Percentiles rank a stretch among this genome's conserved stretches.
Evolutionary conservation across 1,140 invertebrate species (phyloP).

Genomic region (Drosophila mayri): DNA sequence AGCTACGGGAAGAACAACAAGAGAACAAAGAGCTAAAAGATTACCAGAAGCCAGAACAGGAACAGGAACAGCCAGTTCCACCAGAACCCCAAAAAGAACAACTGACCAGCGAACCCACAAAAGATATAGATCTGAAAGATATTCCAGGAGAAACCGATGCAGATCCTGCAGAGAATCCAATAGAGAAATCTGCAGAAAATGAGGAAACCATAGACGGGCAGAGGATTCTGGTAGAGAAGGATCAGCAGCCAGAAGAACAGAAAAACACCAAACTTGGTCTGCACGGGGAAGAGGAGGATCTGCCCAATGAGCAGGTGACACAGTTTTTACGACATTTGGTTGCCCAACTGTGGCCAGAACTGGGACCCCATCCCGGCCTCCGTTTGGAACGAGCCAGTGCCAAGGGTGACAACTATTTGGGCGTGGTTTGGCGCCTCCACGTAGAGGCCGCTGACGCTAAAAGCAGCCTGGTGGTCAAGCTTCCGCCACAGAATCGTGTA

Average conservation of each 20-base stretch:
- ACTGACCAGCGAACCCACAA: too few species aligned
- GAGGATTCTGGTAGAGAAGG: background rate
- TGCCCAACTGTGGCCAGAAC: conserved; percentile 36
- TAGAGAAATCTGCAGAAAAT: background rate
- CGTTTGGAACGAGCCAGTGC: conserved; percentile 58
- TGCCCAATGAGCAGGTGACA: conserved; percentile 33
- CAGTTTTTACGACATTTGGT: conserved; percentile 9
- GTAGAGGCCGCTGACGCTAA: background rate
- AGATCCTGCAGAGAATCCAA: background rate
- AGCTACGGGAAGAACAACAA: background rate
- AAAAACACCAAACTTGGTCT: background rate
- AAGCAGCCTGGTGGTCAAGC: conserved; percentile 65
- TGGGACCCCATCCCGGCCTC: conserved; percentile 13
- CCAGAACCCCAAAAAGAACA: background rate
- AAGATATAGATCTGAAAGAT: background rate
- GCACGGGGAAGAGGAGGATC: conserved; percentile 16
- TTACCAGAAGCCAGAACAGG: too few species aligned
- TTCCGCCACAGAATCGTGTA: conserved; percentile 65
- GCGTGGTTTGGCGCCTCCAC: conserved; percentile 74
- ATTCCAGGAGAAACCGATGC: background rate
- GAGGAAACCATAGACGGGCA: background rate
- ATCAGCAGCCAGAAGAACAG: background rate
- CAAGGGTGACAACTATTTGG: conserved; percentile 84
- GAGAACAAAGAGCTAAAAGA: background rate
- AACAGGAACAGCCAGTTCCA: too few species aligned